Evolutionary conservation across 2,113 vertebrate genomes (phyloP).

Genomic region (Ciconia stormi): DNA sequence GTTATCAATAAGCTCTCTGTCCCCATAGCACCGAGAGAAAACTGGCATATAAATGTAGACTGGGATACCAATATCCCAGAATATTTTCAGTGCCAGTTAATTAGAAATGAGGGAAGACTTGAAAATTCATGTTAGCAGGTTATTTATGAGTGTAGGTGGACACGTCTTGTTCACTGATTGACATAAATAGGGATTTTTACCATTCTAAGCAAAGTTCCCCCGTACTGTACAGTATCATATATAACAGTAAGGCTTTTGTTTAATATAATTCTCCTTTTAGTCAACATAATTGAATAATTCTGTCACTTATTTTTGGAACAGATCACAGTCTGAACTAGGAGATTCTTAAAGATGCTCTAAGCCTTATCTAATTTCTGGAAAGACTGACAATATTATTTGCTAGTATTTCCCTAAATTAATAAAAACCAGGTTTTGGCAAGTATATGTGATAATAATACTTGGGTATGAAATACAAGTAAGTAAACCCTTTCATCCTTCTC

Average conservation of each 20-base stretch:
- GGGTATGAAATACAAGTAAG: background rate
- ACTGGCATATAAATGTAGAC: accelerated
- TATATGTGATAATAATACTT: no score
- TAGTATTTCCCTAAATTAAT: background rate
- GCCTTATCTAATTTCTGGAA: background rate
- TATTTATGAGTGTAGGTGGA: background rate
- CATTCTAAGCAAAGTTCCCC: background rate
- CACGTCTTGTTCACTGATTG: background rate
- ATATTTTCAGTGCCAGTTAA: background rate
- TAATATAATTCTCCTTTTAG: background rate
- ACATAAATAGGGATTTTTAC: background rate
- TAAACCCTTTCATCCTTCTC: background rate
- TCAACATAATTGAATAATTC: background rate
- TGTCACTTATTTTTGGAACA: background rate
- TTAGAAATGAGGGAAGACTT: background rate
- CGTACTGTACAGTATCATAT: no score
- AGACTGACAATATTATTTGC: background rate
- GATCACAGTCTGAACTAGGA: background rate
- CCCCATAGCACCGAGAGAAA: background rate
- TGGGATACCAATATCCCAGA: background rate
- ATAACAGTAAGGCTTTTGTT: background rate
- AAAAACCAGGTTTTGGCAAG: background rate
- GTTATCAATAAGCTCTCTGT: background rate
- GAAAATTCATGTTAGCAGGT: background rate
- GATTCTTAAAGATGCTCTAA: background rate